A percentile compares a stretch with the other conserved stretches of the same genome.
Evolutionary conservation across 2,888 invertebrate species (phyloP).

Genomic region (Corythucha ciliata): DNA sequence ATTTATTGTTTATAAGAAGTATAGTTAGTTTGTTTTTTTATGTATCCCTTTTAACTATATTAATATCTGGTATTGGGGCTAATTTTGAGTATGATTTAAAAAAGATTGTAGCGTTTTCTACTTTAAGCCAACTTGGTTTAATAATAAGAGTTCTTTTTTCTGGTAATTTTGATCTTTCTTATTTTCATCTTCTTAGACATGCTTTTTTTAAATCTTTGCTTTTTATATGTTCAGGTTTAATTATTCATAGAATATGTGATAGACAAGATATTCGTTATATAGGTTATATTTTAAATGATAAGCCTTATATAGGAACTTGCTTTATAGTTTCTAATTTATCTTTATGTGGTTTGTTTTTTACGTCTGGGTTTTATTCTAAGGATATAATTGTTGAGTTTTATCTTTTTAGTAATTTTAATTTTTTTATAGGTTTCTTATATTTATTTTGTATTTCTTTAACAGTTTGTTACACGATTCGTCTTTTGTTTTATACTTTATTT

Average conservation of each 20-base stretch:
- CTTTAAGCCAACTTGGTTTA: slow-evolving; percentile 54
- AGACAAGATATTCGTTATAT: slow-evolving; percentile 60
- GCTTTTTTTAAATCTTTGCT: slow-evolving; percentile 67
- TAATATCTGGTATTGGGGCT: slow-evolving; percentile 45
- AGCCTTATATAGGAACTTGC: too few relatives aligned
- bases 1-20: slow-evolving; percentile 42
- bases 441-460: too few relatives aligned
- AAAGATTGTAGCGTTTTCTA: slow-evolving; percentile 69
- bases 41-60: slow-evolving; percentile 46
- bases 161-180: slow-evolving; percentile 62
- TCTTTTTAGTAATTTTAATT: too few relatives aligned
- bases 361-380: slow-evolving; percentile 57
- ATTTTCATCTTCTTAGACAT: slow-evolving; percentile 64
- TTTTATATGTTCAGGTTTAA: slow-evolving; percentile 60
- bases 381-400: slow-evolving; percentile 52
- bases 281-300: slow-evolving; percentile 45
- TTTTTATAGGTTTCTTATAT: too few relatives aligned
- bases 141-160: slow-evolving; percentile 39
- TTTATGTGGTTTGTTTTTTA: slow-evolving; percentile 55
- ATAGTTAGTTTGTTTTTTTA: slow-evolving; percentile 45
- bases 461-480: too few relatives aligned
- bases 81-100: slow-evolving; percentile 51
- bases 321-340: slow-evolving; percentile 50
- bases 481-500: too few relatives aligned
- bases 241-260: slow-evolving; percentile 56